These are phyloP conservation scores for Aramus guarauna DNA, from an alignment of 2,113 vertebrate genomes.

Conservation along the genomic window DNA sequence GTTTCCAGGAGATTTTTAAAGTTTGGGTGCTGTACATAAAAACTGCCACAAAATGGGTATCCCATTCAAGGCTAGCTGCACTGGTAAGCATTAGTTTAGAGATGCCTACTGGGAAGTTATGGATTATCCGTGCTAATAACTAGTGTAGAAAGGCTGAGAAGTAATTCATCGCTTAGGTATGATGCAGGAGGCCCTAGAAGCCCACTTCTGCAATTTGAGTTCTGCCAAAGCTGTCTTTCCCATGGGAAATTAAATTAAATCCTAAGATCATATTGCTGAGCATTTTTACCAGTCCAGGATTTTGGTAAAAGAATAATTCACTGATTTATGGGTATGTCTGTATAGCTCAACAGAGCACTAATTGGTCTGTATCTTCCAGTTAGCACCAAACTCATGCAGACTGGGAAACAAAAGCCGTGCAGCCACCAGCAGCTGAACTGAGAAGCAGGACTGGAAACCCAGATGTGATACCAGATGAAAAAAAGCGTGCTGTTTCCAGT, in stretches of 20 bases:
- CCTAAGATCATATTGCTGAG: background rate
- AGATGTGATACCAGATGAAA: background rate
- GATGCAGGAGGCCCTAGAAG: background rate
- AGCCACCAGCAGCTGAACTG: background rate
- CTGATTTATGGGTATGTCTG: background rate
- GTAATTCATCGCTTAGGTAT: background rate
- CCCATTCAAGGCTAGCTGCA: background rate
- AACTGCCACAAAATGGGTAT: background rate
- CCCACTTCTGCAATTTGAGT: background rate
- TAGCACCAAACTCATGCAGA: background rate
- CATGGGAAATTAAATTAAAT: background rate
- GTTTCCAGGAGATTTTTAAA: background rate
- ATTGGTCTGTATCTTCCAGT: background rate
- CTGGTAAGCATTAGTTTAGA: background rate
- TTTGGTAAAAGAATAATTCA: background rate
- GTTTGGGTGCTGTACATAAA: background rate
- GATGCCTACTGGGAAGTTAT: accelerated
- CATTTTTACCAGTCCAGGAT: background rate
- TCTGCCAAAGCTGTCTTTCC: background rate
- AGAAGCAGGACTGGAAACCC: background rate
- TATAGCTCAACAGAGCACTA: background rate
- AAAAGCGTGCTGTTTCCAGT: background rate
- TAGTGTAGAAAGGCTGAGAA: background rate
- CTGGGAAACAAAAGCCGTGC: background rate
- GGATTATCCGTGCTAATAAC: background rate